These are phyloP conservation scores for Esox niger DNA, from an alignment of 2,113 vertebrate species.

Conservation along the genomic window DNA sequence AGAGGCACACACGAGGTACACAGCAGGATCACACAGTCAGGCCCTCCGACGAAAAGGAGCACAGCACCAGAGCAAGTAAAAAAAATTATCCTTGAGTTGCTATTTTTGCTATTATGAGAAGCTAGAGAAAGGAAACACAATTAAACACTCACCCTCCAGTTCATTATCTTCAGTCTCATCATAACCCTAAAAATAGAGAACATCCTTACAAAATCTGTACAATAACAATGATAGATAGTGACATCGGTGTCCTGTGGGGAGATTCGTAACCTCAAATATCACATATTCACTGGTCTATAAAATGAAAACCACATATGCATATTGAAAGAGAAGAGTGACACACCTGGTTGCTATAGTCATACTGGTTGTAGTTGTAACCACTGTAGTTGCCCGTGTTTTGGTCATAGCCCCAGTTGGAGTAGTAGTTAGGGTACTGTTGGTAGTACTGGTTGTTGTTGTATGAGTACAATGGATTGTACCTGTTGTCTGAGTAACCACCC, in stretches of 20 bases:
- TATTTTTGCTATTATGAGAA: not conserved
- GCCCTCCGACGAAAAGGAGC: not conserved
- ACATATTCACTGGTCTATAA: too few species aligned
- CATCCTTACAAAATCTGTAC: not conserved
- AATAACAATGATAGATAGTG: too few species aligned
- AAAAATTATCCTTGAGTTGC: too few species aligned
- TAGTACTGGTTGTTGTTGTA: slow-evolving; percentile 78
- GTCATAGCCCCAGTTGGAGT: slow-evolving; percentile 84
- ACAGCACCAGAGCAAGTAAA: too few species aligned
- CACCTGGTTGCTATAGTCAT: slow-evolving; percentile 77
- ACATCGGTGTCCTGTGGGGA: too few species aligned
- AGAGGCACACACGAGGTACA: not conserved
- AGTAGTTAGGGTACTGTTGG: slow-evolving; percentile 83
- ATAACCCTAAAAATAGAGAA: slow-evolving; percentile 69
- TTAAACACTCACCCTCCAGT: slow-evolving; percentile 22
- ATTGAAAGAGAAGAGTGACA: not conserved
- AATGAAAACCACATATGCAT: too few species aligned
- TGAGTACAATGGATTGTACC: slow-evolving; percentile 75
- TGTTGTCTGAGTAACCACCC: slow-evolving; percentile 23
- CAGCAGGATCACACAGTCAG: not conserved
- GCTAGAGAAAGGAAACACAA: not conserved
- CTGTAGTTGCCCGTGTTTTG: slow-evolving; percentile 81
- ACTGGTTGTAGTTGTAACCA: slow-evolving; percentile 78
- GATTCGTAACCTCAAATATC: too few species aligned
- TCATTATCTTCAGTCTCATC: slow-evolving; percentile 79